Conservation (phyloP, 2,113 vertebrate genomes). For the Beaufortia kweichowensis region DNA sequence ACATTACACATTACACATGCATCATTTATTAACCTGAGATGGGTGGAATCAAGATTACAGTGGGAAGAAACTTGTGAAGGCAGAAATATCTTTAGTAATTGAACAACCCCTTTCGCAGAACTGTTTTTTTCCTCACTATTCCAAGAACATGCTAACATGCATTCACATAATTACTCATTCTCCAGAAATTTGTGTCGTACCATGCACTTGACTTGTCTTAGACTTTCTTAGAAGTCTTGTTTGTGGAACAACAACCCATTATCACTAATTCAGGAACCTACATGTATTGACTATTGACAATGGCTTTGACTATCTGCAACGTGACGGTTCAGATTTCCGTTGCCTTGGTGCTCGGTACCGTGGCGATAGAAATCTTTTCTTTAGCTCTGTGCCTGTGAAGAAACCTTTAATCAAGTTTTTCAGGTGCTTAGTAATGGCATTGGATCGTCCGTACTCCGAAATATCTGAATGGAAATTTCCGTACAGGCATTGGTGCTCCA, state of each 20-base stretch:
- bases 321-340: conserved; percentile 28
- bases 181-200: not conserved
- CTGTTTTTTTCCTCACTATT: not conserved
- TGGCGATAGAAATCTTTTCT: not conserved
- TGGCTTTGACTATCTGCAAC: not conserved
- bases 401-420: conserved; percentile 23
- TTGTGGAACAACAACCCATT: not conserved
- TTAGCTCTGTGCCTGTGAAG: not conserved
- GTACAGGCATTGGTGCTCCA: not conserved
- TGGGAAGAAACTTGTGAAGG: not conserved
- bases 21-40: conserved; percentile 11
- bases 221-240: not conserved
- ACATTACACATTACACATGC: not conserved
- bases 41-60: not conserved
- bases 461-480: not conserved
- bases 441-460: not conserved
- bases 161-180: not conserved
- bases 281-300: conserved; percentile 7
- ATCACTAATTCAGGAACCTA: not conserved
- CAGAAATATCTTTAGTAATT: not conserved
- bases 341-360: not conserved
- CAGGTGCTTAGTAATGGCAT: not conserved
- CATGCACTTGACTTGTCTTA: not conserved
- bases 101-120: not conserved
- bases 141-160: not conserved